Percentiles rank a stretch among this genome's conserved stretches.
These are phyloP conservation scores for Gobionotothen gibberifrons DNA, from an alignment of 2,797 vertebrate species.

Conservation along the genomic window DNA sequence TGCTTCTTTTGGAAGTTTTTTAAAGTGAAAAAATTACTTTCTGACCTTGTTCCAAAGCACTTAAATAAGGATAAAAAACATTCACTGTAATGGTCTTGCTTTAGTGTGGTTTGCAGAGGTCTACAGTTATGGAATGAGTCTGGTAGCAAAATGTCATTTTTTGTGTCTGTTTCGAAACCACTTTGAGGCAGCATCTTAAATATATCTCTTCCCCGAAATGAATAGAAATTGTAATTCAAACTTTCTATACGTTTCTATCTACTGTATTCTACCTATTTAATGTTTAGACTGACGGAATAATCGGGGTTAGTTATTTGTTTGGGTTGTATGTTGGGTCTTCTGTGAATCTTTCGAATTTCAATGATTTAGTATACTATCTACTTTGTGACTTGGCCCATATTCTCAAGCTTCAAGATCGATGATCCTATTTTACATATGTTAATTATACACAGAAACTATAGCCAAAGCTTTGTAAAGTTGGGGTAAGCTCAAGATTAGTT, in stretches of 20 bases:
- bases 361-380: too few relatives aligned
- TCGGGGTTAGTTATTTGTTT: background rate
- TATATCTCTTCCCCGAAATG: background rate
- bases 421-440: too few relatives aligned
- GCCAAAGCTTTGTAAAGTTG: background rate
- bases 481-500: too few relatives aligned
- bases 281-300: background rate
- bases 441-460: too few relatives aligned
- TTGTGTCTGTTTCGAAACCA: background rate
- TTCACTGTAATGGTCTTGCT: background rate
- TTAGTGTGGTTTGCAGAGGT: too few relatives aligned
- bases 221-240: background rate
- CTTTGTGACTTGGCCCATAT: too few relatives aligned
- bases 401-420: too few relatives aligned
- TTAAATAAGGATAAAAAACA: background rate
- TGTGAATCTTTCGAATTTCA: too few relatives aligned
- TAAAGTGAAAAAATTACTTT: background rate
- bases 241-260: background rate
- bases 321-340: background rate
- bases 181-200: background rate
- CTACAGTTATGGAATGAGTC: background rate
- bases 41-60: background rate
- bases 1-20: too few relatives aligned
- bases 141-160: background rate
- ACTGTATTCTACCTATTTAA: background rate